A percentile compares a stretch with the other conserved stretches of the same genome.
phyloP scores from a whole-genome alignment of 1,140 invertebrate genomes.

The Caenorhabditis brenneri region DNA sequence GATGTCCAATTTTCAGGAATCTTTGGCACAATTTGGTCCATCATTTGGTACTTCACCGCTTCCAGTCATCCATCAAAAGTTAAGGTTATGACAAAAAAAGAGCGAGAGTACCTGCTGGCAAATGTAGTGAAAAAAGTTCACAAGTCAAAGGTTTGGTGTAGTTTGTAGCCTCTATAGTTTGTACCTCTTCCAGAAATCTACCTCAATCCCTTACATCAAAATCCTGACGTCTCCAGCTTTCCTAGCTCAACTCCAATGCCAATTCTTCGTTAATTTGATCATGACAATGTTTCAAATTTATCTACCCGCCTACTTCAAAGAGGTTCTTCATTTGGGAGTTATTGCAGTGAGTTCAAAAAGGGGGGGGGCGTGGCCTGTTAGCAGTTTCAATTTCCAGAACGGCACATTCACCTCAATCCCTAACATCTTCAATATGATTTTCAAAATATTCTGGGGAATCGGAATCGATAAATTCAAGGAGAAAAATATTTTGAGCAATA shows the following conservation, averaged over 20 bases:
- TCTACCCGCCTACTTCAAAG: constrained; percentile 48
- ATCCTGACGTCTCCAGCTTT: constrained; percentile 34
- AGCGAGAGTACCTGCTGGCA: not conserved
- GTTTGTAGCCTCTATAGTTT: not conserved
- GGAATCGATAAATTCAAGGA: constrained; percentile 13
- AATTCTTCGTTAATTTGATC: constrained; percentile 20
- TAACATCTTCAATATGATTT: constrained; percentile 18
- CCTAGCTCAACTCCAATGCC: constrained; percentile 37
- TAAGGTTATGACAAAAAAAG: constrained; percentile 14
- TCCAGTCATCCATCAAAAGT: not conserved
- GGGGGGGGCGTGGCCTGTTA: not conserved
- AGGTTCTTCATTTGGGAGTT: constrained; percentile 48
- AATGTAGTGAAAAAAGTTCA: not conserved
- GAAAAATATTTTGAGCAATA: not conserved
- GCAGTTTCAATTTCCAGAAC: not conserved
- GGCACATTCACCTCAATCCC: not conserved
- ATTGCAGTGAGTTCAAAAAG: constrained; percentile 16
- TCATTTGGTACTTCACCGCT: not conserved
- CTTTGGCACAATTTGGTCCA: constrained; percentile 9
- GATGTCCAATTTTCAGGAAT: constrained; percentile 2
- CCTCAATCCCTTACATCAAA: not conserved
- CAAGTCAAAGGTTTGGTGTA: not conserved
- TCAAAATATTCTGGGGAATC: constrained; percentile 25
- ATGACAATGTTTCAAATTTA: constrained; percentile 49
- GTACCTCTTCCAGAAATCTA: not conserved